Conservation (phyloP, 2,888 invertebrate species). For the Acronicta leporina region DNA sequence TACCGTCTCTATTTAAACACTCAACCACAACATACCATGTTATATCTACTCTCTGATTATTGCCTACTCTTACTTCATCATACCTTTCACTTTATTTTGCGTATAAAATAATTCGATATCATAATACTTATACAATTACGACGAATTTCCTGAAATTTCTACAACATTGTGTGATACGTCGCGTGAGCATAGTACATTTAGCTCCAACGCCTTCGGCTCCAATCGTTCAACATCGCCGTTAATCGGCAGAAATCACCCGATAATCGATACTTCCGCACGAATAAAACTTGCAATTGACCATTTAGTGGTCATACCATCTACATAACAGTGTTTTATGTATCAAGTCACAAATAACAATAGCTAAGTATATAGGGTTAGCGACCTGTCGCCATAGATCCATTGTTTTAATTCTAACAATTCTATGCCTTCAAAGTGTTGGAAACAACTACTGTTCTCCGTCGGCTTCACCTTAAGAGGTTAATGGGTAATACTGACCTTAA, state of each 20-base stretch:
- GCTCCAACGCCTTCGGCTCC: conserved; percentile 9
- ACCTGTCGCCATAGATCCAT: conserved; percentile 39
- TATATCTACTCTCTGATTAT: not conserved
- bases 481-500: conserved; percentile 37
- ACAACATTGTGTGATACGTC: conserved; percentile 15
- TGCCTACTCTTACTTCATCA: not conserved
- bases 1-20: not conserved
- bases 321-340: conserved; percentile 4
- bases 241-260: conserved; percentile 50
- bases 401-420: conserved; percentile 34
- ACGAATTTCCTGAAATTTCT: conserved; percentile 30
- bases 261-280: conserved; percentile 57
- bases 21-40: not conserved
- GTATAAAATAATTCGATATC: conserved; percentile 10
- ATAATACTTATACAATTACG: conserved; percentile 18
- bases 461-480: conserved; percentile 18
- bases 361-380: conserved; percentile 29
- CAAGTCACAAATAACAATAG: conserved; percentile 30
- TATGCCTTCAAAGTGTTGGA: conserved; percentile 10
- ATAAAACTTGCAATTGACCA: conserved; percentile 13
- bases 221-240: conserved; percentile 47
- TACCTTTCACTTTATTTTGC: conserved; percentile 26
- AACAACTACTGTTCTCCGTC: conserved; percentile 9
- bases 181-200: conserved; percentile 39
- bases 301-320: conserved; percentile 6